phyloP scores from a whole-genome alignment of 1,140 invertebrate genomes.

The Paralvinella palmiformis region DNA sequence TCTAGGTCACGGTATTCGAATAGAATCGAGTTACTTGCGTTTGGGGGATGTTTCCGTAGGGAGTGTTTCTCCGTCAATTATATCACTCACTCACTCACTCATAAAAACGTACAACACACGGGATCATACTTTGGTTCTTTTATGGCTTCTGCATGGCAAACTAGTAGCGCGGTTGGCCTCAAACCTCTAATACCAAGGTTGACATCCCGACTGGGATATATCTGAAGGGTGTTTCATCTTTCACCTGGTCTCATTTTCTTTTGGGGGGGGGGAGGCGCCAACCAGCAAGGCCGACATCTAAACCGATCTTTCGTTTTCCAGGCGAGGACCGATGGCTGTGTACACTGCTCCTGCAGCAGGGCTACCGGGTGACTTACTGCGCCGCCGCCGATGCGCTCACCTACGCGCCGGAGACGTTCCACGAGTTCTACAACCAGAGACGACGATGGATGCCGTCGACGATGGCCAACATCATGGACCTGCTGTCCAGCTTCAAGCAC shows the following conservation, averaged over 20 bases:
- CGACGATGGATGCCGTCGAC: conserved; percentile 61
- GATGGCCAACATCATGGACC: conserved; percentile 60
- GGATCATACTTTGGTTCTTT: not conserved
- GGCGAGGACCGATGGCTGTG: conserved; percentile 63
- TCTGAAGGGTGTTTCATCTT: not conserved
- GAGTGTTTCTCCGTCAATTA: no score
- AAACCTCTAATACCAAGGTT: not conserved
- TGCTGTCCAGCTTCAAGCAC: conserved; percentile 53
- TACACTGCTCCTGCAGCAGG: conserved; percentile 58
- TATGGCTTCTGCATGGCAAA: not conserved
- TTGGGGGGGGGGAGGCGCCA: not conserved
- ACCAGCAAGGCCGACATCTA: not conserved
- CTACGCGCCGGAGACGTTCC: conserved; percentile 56
- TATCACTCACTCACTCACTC: no score
- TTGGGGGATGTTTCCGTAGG: no score
- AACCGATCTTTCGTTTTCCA: conserved; percentile 21
- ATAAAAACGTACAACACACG: no score
- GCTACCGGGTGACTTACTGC: conserved; percentile 60
- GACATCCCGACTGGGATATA: not conserved
- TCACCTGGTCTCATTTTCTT: not conserved
- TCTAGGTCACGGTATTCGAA: no score
- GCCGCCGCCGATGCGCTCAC: conserved; percentile 61
- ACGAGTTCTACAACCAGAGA: conserved; percentile 51
- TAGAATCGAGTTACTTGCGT: no score
- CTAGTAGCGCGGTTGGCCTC: not conserved